Base-by-base conservation (phyloP, 2,113 vertebrate species). In the Dendrocopos noguchii region DNA sequence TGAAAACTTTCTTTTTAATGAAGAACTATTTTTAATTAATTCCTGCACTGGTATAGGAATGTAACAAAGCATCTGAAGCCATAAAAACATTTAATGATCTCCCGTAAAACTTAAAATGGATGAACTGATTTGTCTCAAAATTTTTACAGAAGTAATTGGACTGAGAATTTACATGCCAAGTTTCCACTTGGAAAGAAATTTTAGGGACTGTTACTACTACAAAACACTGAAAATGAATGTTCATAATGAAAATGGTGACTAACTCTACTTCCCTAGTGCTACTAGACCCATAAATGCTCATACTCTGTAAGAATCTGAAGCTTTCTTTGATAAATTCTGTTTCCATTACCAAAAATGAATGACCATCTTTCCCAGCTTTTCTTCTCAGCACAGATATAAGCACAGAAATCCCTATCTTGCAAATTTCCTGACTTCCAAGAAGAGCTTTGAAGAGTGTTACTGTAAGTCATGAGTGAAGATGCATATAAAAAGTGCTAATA, bases 101-200 rank as follows among this genome's bases (percentile, higher is more conserved):
- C 83, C 72, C 71, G 79, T 92, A 90, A 96, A 96, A 88, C 74
- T 93, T 96, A 84, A 90, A 97, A 95, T 68, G 65, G 86, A 81
- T 84, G 96, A 95, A 96, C 57, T 88, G 55, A 97, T 96, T 96
- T 96, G 75, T 92, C 95, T 95, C 89, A 95, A 95, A 97, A 95
- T 87, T 79, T 84, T 86, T 73, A 90, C 28, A 85, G 94, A 96
- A 96, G 91, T 93, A 97, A 94, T 84, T 96, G 90, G 75, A 96
- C 87, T 87, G 92, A 93, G 64, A 90, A 55, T 59, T 91, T 92
- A 53, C 42, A 77, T 94, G 95, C 87, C 95, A 97, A 93, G 72
- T 97, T 97, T 96, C 91, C 91, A 93, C 53, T 88, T 94, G 84
- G 86, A 94, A 91, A 91, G 84, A 91, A 95, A 91, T 93, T 91